These are phyloP conservation scores for Drosophila pseudoobscura DNA, from an alignment of 1,140 invertebrate species.

Conservation along the genomic window DNA sequence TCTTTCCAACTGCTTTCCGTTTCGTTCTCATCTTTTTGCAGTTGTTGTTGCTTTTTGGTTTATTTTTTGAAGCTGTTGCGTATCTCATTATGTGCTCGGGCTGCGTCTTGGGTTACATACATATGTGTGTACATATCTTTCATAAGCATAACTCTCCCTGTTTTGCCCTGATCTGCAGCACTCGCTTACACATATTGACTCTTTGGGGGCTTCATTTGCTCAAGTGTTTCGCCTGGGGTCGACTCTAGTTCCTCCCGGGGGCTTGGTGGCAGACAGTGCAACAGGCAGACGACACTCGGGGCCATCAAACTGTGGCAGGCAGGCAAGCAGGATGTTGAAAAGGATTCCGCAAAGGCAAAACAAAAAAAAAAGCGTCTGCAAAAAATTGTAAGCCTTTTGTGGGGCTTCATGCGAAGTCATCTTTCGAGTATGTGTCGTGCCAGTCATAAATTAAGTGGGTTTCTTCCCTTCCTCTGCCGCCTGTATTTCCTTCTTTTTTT, in stretches of 20 bases:
- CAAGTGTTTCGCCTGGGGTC: constrained; percentile 66
- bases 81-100: constrained; percentile 72
- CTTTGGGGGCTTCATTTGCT: constrained; percentile 67
- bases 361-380: constrained; percentile 20
- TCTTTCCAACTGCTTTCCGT: constrained; percentile 45
- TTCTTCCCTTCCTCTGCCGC: constrained; percentile 30
- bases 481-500: constrained; percentile 8
- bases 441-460: constrained; percentile 75
- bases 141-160: constrained; percentile 55
- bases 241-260: constrained; percentile 18
- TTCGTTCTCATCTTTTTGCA: constrained; percentile 14
- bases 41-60: constrained; percentile 21
- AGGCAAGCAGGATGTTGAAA: constrained; percentile 58
- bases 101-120: constrained; percentile 72
- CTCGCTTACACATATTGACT: constrained; percentile 48
- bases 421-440: constrained; percentile 37
- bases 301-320: constrained; percentile 23
- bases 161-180: neutral
- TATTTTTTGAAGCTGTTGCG: constrained; percentile 43
- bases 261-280: no score
- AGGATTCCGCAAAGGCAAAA: constrained; percentile 56
- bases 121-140: constrained; percentile 46
- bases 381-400: constrained; percentile 54
- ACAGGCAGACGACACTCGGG: no score
- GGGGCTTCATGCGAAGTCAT: constrained; percentile 61